These are phyloP conservation scores for Operophtera brumata DNA, from an alignment of 2,888 invertebrate species.

Conservation along the genomic window DNA sequence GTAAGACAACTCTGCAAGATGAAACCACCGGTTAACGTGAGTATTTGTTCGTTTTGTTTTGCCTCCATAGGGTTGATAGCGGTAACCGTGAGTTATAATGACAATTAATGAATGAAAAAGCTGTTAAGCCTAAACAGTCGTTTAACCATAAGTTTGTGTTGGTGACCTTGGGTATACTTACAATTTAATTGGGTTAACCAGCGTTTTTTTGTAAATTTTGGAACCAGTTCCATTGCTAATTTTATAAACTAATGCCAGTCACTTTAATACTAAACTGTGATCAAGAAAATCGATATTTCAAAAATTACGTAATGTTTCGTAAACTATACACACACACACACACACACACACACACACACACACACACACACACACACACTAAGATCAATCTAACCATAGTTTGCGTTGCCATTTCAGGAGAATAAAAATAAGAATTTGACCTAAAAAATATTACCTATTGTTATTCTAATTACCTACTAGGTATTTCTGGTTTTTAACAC, in stretches of 20 bases:
- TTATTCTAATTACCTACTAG: no score
- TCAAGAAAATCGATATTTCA: neutral
- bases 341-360: no score
- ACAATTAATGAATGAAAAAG: neutral
- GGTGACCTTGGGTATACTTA: neutral
- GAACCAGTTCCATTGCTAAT: neutral
- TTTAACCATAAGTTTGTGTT: neutral
- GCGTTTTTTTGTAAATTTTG: constrained; percentile 7
- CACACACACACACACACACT: no score
- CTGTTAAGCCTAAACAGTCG: neutral
- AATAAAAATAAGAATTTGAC: no score
- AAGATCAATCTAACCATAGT: no score
- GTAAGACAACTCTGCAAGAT: constrained; percentile 64
- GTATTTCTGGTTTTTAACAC: no score
- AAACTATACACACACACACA: no score
- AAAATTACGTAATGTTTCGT: no score
- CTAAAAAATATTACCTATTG: no score
- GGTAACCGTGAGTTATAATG: neutral
- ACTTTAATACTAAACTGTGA: neutral
- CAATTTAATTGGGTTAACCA: neutral
- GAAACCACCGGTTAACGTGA: constrained; percentile 74
- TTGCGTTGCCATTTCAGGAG: no score
- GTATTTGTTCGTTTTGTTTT: constrained; percentile 35
- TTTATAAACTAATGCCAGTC: neutral
- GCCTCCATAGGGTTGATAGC: no score